These are phyloP conservation scores for Nasonovia ribisnigri DNA, from an alignment of 2,888 invertebrate species.

Conservation along the genomic window DNA sequence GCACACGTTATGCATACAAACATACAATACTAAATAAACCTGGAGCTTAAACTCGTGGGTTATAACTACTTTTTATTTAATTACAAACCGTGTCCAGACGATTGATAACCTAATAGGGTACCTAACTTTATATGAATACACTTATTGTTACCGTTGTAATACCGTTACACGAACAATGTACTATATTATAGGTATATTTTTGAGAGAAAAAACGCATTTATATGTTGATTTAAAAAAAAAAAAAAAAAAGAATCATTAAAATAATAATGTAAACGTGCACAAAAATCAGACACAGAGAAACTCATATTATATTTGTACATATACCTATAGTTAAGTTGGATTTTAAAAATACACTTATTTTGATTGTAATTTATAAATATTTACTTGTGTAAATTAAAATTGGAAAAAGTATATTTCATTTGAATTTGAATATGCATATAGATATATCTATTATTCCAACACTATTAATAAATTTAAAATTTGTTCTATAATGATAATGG, in stretches of 20 bases:
- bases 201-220: not conserved
- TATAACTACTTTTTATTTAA: conserved; percentile 40
- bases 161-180: not conserved
- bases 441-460: not conserved
- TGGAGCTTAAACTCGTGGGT: not conserved
- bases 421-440: too few species aligned
- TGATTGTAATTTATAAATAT: not conserved
- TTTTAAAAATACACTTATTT: not conserved
- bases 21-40: not conserved
- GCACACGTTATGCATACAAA: conserved; percentile 13
- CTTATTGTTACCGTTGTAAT: not conserved
- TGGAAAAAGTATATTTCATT: too few species aligned
- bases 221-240: not conserved
- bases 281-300: not conserved
- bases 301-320: not conserved
- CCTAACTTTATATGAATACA: not conserved
- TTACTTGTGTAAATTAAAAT: too few species aligned
- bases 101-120: conserved; percentile 27
- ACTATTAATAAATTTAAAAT: too few species aligned
- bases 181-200: not conserved
- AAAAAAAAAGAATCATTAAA: not conserved
- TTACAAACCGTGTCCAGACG: conserved; percentile 3
- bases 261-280: not conserved
- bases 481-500: too few species aligned
- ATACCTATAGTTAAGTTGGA: not conserved